Conservation (phyloP, 1,140 invertebrate species). For the Drosophila busckii region DNA sequence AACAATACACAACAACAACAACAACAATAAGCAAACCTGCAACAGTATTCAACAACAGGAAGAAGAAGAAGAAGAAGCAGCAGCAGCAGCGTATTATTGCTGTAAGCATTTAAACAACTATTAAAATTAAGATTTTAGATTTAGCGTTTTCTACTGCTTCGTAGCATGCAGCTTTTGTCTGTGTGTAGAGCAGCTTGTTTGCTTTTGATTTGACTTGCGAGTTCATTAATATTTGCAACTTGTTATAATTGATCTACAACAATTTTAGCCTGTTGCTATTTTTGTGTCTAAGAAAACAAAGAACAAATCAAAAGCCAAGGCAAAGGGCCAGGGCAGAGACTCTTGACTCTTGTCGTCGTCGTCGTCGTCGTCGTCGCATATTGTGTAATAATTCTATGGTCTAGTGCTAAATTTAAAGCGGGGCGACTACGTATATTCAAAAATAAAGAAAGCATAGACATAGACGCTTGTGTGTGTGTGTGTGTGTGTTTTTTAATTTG, state of each 20-base stretch:
- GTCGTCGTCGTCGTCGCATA: not conserved
- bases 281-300: too few species aligned
- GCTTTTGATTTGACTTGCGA: too few species aligned
- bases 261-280: too few species aligned
- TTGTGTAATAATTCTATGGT: conserved; percentile 27
- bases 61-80: too few species aligned
- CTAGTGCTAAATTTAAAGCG: conserved; percentile 56
- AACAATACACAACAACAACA: not conserved
- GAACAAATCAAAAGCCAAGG: too few species aligned
- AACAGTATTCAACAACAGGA: not conserved
- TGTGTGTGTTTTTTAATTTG: not conserved
- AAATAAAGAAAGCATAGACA: too few species aligned
- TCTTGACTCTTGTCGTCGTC: not conserved
- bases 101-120: conserved; percentile 11
- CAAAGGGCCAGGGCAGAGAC: too few species aligned
- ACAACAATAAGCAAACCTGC: not conserved
- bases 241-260: too few species aligned
- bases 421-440: conserved; percentile 1
- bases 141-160: not conserved
- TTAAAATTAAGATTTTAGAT: not conserved
- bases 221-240: too few species aligned
- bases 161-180: too few species aligned
- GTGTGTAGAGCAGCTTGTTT: too few species aligned
- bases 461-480: not conserved
- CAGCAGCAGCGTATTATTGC: not conserved